Base-by-base conservation (phyloP, 2,888 invertebrate species). In the Cactoblastis cactorum region DNA sequence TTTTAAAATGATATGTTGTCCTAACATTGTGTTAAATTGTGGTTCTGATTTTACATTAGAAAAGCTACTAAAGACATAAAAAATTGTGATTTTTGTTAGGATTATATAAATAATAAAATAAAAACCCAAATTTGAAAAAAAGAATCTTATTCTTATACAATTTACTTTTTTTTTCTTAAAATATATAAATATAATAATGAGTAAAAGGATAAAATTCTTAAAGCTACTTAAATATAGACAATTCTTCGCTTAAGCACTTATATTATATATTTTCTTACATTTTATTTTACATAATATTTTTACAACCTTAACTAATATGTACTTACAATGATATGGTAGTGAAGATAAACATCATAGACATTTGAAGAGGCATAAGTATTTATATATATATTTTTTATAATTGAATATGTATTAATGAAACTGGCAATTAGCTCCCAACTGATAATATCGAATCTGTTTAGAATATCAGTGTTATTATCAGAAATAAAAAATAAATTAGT, bases 181-280 rank as follows among this genome's bases (percentile, higher is more conserved):
- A 17, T 22, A 33, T 32, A 41, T 49, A 49, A 49, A 49, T 49
- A 49, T 41, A 49, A 49, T 41, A 49, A 39, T 49, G 39, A 41
- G 49, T 49, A 33, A 12, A 37, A 39, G 28, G 38, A 39, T 1
- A 28, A 14, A 32, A 24, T 1, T 19, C 12, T 11, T 2, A 24
- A 38, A 17, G 8, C 48, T 39, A 47, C 15, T 47, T 47, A 46
- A 9, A 17, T 37, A 35, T 3, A 19, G n/a, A n/a, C n/a, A n/a
- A 45, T 45, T 22, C 32, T n/a, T 17, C 32, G 17, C 28, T 24
- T 11, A 24, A 45, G 3, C 12, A 34, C 3, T n/a, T n/a, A 34
- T 11, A 32, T 35, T 35, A 12, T 22, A 12, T 19, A 19, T 5
- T 39, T n/a, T 9, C 39, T 39, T 24, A 45, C 3, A 17, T 45